Conservation (phyloP, 2,113 vertebrate species). For the Xyrauchen texanus region DNA sequence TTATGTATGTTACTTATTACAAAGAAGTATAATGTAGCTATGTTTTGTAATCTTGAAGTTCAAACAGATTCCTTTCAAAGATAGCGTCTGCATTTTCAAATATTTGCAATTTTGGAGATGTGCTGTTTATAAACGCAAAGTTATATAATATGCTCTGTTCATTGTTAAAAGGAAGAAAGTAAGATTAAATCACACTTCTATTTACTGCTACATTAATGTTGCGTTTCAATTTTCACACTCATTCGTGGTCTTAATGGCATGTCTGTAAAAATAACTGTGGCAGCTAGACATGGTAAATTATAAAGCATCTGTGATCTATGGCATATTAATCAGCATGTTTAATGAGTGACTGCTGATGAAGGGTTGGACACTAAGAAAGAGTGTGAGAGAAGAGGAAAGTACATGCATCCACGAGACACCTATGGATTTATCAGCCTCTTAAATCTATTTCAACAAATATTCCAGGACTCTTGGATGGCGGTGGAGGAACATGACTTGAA, state of each 20-base stretch:
- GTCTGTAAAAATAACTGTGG: constrained; percentile 36
- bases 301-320: constrained; percentile 90
- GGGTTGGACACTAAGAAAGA: constrained; percentile 71
- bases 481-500: constrained; percentile 96
- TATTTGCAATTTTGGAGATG: too few relatives aligned
- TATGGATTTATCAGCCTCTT: constrained; percentile 96
- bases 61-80: too few relatives aligned
- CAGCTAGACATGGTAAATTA: constrained; percentile 67
- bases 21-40: too few relatives aligned
- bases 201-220: constrained; percentile 39
- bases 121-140: neutral
- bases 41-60: too few relatives aligned
- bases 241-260: constrained; percentile 46
- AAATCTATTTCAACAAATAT: constrained; percentile 97
- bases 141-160: neutral
- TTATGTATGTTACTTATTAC: too few relatives aligned
- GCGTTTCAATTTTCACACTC: constrained; percentile 18
- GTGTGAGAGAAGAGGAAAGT: constrained; percentile 51
- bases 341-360: constrained; percentile 87
- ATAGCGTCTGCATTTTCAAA: too few relatives aligned
- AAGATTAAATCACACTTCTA: neutral
- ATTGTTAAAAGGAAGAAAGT: neutral
- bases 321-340: constrained; percentile 92
- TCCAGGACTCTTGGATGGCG: constrained; percentile 85
- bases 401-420: constrained; percentile 73